These are phyloP conservation scores for Andrena trimmerana DNA, from an alignment of 2,888 invertebrate species.

Conservation along the genomic window DNA sequence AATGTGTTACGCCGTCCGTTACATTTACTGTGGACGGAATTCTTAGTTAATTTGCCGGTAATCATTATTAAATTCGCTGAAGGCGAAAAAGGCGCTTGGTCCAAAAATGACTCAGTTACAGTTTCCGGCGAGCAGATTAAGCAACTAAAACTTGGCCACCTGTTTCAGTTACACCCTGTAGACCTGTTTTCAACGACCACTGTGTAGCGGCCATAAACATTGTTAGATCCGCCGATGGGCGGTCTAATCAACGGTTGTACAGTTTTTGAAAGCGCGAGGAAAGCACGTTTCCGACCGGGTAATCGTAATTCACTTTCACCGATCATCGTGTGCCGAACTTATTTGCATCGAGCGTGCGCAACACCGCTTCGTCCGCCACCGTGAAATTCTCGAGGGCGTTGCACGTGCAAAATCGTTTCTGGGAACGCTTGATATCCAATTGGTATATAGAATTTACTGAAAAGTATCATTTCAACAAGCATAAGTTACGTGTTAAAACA, in stretches of 20 bases:
- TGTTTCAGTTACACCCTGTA: no score
- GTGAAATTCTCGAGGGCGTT: slow-evolving; percentile 4
- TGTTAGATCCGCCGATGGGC: slow-evolving; percentile 14
- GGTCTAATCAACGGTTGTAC: slow-evolving; percentile 26
- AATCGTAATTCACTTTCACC: slow-evolving; percentile 59
- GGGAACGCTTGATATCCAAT: neutral
- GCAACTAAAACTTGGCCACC: no score
- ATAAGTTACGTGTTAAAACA: no score
- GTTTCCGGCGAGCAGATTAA: no score
- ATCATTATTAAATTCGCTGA: no score
- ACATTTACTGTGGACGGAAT: no score
- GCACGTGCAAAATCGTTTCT: slow-evolving; percentile 9
- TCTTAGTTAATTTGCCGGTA: no score
- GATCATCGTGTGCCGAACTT: slow-evolving; percentile 39
- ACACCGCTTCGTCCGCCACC: slow-evolving; percentile 1
- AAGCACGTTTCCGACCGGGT: slow-evolving; percentile 39
- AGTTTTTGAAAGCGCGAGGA: slow-evolving; percentile 50
- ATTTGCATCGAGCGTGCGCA: slow-evolving; percentile 31
- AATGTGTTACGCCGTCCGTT: no score
- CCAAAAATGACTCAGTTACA: no score
- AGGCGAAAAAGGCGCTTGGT: no score
- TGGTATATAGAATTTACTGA: neutral
- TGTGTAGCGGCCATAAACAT: slow-evolving; percentile 6
- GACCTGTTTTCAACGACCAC: neutral
- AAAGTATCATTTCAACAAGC: neutral